Base-by-base conservation (phyloP, 2,888 invertebrate genomes). In the Gymnoscelis rufifasciata region DNA sequence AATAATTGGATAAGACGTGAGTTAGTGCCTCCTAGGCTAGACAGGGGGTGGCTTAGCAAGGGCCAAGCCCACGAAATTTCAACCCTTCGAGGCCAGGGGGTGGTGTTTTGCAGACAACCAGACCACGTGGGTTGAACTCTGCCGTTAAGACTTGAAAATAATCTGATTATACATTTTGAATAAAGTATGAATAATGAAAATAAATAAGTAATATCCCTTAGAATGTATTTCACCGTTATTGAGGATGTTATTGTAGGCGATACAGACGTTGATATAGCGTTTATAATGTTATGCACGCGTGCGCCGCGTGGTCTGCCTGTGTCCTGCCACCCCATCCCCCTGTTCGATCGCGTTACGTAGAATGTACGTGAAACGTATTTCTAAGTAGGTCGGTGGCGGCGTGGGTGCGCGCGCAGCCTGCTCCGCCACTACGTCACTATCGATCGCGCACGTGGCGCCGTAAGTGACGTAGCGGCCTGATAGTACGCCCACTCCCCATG, bases 391-490 rank as follows among this genome's bases (percentile, higher is more conserved):
- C 83, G 83, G 63, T 57, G 68, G 66, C n/a, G 62, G 64, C 24
- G 37, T 54, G 48, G 62, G 52, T 75, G 88, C 82, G 80, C 84
- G 87, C 83, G 86, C 84, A 79, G 56, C 51, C 54, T 59, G 43
- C 56, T 54, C 61, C 61, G 64, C 73, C 68, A 70, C 78, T 73
- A 86, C 87, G 87, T 87, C 87, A 87, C 69, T 87, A 88, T 88
- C 79, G 88, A 88, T 88, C 83, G 80, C 46, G 77, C 86, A 84
- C 84, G 84, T 87, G 80, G 84, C 84, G 80, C 83, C 84, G 81
- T 81, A 71, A 78, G 74, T 87, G 84, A 87, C 88, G 87, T 87
- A 86, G 83, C 64, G 66, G 59, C 66, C 69, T 74, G 71, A 68
- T 83, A 78, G 75, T 80, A 79, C 73, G 66, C 76, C 74, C 63